Percentiles rank a stretch among this genome's conserved stretches.
Conservation (phyloP, 2,888 invertebrate species). For the Biston betularia region DNA sequence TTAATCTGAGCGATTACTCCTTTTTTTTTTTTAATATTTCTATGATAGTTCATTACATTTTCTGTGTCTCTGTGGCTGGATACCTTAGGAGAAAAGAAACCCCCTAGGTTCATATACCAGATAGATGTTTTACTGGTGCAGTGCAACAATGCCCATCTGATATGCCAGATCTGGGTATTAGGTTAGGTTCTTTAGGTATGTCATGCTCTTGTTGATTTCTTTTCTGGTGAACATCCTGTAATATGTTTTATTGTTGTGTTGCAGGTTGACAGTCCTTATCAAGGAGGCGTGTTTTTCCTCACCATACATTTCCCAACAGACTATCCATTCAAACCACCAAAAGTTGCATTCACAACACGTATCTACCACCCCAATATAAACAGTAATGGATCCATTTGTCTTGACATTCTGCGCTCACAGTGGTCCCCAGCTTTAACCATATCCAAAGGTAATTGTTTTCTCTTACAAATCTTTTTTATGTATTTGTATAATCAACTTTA, state of each 20-base stretch:
- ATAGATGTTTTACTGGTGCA: too few relatives aligned
- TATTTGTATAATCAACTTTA: too few relatives aligned
- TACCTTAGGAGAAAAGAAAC: too few relatives aligned
- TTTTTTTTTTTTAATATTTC: too few relatives aligned
- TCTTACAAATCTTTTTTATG: too few relatives aligned
- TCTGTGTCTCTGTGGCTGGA: too few relatives aligned
- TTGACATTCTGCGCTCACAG: conserved; percentile 99
- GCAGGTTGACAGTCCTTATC: conserved; percentile 99
- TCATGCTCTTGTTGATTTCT: background rate
- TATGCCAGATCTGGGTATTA: too few relatives aligned
- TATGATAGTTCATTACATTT: too few relatives aligned
- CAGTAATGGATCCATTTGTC: conserved; percentile 99
- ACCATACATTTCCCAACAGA: conserved; percentile 99
- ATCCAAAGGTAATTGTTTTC: conserved; percentile 94
- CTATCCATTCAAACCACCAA: conserved; percentile 99
- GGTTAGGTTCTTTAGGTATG: too few relatives aligned
- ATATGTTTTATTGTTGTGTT: conserved; percentile 45
- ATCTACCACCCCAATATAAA: conserved; percentile 99
- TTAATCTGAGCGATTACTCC: background rate
- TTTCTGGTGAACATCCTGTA: background rate
- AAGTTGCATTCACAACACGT: conserved; percentile 99
- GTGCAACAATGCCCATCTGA: too few relatives aligned
- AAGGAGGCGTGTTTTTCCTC: conserved; percentile 99
- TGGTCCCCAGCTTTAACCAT: conserved; percentile 99
- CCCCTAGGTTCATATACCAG: too few relatives aligned